Evolutionary conservation across 2,888 invertebrate species (phyloP), one percentile per base, ranked within the genome.

Genomic region (Zygogramma bicolorata): DNA sequence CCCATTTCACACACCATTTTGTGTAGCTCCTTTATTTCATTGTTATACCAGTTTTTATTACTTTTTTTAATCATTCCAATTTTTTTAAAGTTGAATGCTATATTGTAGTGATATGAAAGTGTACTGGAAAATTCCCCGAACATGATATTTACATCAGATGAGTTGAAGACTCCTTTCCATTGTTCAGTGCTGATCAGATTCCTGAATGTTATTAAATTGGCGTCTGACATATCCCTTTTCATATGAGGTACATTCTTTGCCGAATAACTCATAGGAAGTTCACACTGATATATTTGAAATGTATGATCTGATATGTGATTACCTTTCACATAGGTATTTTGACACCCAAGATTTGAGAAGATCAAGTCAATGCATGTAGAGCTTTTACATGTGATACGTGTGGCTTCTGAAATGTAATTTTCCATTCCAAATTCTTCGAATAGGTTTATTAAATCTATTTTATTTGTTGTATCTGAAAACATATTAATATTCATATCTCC

Each of bases 261-360:
- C n/a, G 15, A n/a, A 29, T 31, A 18, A 22, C 27, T 27, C 49
- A 27, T 42, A 27, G 65, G 65, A 18, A 65, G 49, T 20, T 42
- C n/a, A 49, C 7, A 65, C 25, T 42, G 18, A 65, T 49, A 65
- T 5, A 65, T 8, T 65, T 65, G 46, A 10, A 65, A 59, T 59
- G 65, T 46, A 46, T 65, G 65, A 27, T 63, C 63, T 20, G 63
- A 65, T 49, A 63, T 40, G 42, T 63, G 63, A 22, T 18, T 63
- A n/a, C 22, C 49, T 49, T 49, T 65, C n/a, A n/a, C n/a, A 59
- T 59, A 29, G 27, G 59, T 59, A 29, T 15, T 59, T 60, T 34
- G 60, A 60, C 60, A 60, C 13, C 20, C 60, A 60, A 34, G 60
- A 18, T 60, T 60, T 34, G 34, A 60, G 5, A 60, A 60, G 6